Evolutionary conservation across 2,797 vertebrate genomes (phyloP).

Genomic region (Hyperoplus lanceolatus): DNA sequence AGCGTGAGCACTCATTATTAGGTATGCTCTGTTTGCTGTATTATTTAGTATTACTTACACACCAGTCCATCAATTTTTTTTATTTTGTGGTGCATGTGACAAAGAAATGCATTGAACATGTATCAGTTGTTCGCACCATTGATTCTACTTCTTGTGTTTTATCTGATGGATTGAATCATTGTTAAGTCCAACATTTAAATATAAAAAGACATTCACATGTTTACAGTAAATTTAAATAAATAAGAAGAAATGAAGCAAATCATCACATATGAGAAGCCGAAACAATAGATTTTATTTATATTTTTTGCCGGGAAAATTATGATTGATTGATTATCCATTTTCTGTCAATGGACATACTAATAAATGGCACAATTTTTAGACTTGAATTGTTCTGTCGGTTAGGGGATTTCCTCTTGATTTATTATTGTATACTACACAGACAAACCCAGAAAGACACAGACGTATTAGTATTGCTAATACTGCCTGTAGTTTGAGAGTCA

Average conservation of each 20-base stretch:
- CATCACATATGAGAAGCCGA: background rate
- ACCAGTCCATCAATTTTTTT: background rate
- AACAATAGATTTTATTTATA: background rate
- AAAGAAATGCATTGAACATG: background rate
- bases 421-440: background rate
- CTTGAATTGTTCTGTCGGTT: background rate
- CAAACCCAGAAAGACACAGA: background rate
- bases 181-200: background rate
- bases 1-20: constrained; percentile 14
- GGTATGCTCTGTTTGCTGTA: constrained; percentile 4
- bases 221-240: background rate
- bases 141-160: background rate
- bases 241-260: background rate
- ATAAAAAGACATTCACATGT: background rate
- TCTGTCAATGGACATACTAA: background rate
- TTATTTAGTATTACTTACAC: background rate
- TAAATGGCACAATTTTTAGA: background rate
- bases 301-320: background rate
- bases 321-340: background rate
- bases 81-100: background rate
- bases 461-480: constrained; percentile 12
- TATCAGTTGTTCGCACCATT: background rate
- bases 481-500: constrained; percentile 24
- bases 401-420: constrained; percentile 17
- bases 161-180: background rate